Evolutionary conservation across 2,888 invertebrate genomes (phyloP).

Genomic region (Philereme transversata): DNA sequence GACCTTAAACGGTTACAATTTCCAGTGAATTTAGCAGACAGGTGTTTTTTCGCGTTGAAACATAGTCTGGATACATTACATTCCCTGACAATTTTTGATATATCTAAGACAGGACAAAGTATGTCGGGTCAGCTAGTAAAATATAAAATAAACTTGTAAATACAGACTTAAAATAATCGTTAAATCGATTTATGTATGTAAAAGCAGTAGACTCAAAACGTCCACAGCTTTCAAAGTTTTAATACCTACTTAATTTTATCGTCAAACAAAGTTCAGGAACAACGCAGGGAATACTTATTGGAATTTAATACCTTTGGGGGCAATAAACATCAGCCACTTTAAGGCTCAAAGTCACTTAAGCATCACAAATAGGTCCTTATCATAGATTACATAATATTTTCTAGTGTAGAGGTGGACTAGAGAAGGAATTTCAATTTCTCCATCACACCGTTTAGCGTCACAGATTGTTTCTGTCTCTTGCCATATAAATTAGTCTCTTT

Average conservation of each 20-base stretch:
- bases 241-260: constrained; percentile 31
- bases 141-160: neutral
- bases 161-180: constrained; percentile 18
- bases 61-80: too few relatives aligned
- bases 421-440: too few relatives aligned
- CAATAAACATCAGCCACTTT: constrained; percentile 27
- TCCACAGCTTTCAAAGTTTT: constrained; percentile 26
- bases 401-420: too few relatives aligned
- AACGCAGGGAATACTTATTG: constrained; percentile 27
- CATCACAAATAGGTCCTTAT: constrained; percentile 22
- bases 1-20: too few relatives aligned
- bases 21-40: too few relatives aligned
- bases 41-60: too few relatives aligned
- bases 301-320: constrained; percentile 26
- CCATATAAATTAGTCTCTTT: too few relatives aligned
- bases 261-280: constrained; percentile 28
- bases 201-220: constrained; percentile 8
- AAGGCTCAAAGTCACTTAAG: constrained; percentile 25
- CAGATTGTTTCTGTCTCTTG: too few relatives aligned
- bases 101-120: too few relatives aligned
- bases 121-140: too few relatives aligned
- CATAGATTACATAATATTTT: constrained; percentile 6
- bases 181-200: constrained; percentile 18
- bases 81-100: too few relatives aligned
- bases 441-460: too few relatives aligned